Evolutionary conservation across 2,888 invertebrate genomes (phyloP).

Genomic region (Allacma fusca): DNA sequence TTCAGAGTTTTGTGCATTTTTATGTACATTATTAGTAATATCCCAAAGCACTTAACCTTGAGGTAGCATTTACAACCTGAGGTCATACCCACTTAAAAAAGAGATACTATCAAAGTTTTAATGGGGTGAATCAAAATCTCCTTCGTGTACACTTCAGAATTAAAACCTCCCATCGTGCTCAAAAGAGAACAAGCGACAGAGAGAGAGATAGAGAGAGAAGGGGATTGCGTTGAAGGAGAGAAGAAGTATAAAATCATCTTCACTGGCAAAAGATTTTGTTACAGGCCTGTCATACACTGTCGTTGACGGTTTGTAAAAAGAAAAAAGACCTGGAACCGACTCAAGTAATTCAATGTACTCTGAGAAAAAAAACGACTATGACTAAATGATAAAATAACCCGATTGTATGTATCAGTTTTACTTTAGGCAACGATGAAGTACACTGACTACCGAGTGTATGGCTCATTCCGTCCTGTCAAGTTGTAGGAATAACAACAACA

Average conservation of each 20-base stretch:
- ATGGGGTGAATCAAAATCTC: background rate
- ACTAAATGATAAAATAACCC: background rate
- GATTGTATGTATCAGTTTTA: too few species aligned
- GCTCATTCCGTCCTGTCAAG: too few species aligned
- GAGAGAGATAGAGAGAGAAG: background rate
- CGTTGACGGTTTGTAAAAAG: background rate
- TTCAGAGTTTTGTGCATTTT: background rate
- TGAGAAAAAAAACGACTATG: background rate
- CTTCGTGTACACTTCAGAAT: background rate
- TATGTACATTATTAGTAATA: background rate
- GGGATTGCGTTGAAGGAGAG: background rate
- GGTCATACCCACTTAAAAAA: background rate
- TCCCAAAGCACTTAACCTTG: background rate
- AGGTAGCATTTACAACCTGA: background rate
- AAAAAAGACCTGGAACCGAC: conserved; percentile 8
- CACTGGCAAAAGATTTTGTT: background rate
- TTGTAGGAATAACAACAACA: too few species aligned
- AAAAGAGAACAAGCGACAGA: background rate
- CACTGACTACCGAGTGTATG: too few species aligned
- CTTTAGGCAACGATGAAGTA: too few species aligned
- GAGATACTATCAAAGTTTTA: conserved; percentile 7
- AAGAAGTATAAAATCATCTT: background rate
- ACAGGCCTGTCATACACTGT: background rate
- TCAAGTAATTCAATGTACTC: background rate
- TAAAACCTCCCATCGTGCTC: background rate